These are phyloP conservation scores for Philereme transversata DNA, from an alignment of 2,888 invertebrate genomes.

Conservation along the genomic window DNA sequence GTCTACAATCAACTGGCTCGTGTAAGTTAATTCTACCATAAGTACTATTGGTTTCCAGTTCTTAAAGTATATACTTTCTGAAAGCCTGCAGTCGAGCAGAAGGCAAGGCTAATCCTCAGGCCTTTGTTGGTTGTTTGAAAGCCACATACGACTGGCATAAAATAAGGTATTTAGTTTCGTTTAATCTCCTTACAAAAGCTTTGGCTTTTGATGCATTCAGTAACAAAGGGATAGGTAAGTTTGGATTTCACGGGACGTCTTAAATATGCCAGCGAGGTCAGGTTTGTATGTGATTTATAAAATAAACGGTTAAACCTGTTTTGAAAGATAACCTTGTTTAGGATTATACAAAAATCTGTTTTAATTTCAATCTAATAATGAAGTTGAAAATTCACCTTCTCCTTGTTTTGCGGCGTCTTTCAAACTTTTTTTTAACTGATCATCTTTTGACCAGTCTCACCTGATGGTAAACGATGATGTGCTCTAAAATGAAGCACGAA, in stretches of 20 bases:
- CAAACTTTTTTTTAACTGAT: too few relatives aligned
- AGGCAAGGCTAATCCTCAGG: constrained; percentile 21
- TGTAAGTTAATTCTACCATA: not conserved
- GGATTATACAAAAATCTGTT: too few relatives aligned
- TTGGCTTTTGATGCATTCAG: constrained; percentile 10
- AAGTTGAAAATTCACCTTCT: too few relatives aligned
- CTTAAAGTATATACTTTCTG: not conserved
- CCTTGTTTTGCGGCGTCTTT: too few relatives aligned
- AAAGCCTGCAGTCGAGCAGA: constrained; percentile 1
- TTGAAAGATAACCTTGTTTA: too few relatives aligned
- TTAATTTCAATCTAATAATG: too few relatives aligned
- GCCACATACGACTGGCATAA: constrained; percentile 6
- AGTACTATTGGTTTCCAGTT: not conserved
- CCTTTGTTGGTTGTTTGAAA: constrained; percentile 12
- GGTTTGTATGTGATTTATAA: too few relatives aligned
- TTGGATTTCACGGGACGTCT: constrained; percentile 2
- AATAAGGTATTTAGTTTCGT: constrained; percentile 26
- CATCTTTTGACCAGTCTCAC: too few relatives aligned
- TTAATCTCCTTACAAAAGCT: constrained; percentile 40
- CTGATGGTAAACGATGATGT: too few relatives aligned
- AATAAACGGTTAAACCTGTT: too few relatives aligned
- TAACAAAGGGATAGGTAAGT: constrained; percentile 15
- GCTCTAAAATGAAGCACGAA: too few relatives aligned
- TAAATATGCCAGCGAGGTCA: not conserved
- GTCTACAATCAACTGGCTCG: not conserved